Evolutionary conservation across 2,797 vertebrate species (phyloP).

Genomic region (Podarcis siculus): DNA sequence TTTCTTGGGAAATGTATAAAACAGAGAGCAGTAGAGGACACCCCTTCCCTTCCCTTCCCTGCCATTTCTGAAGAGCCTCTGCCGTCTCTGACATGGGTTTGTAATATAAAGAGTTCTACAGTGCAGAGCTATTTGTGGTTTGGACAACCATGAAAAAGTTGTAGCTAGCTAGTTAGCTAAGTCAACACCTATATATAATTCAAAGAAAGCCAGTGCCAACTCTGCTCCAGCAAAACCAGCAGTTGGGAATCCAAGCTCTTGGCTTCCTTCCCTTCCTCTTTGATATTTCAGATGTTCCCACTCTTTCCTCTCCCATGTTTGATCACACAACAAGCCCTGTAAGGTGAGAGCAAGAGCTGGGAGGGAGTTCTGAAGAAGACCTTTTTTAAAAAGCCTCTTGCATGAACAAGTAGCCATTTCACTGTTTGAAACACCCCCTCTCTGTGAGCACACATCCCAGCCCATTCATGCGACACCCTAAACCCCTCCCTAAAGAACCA

Average conservation of each 20-base stretch:
- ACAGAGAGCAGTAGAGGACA: not conserved
- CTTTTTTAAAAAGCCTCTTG: not conserved
- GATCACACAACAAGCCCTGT: conserved; percentile 43
- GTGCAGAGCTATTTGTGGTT: conserved; percentile 57
- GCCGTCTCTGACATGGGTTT: conserved; percentile 38
- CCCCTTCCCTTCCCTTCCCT: conserved; percentile 22
- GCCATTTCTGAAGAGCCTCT: conserved; percentile 45
- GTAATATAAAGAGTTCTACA: conserved; percentile 40
- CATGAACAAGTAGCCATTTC: conserved; percentile 11
- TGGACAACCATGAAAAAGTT: conserved; percentile 46
- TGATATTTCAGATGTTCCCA: conserved; percentile 44
- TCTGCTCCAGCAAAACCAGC: conserved; percentile 39
- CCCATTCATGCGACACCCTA: not conserved
- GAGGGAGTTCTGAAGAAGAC: conserved; percentile 15
- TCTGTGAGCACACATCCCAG: not conserved
- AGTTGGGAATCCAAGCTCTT: conserved; percentile 39
- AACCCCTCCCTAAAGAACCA: conserved; percentile 11
- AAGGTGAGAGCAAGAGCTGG: not conserved
- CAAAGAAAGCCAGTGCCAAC: conserved; percentile 49
- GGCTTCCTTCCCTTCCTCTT: conserved; percentile 51
- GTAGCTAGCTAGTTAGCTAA: conserved; percentile 51
- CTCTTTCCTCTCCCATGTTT: conserved; percentile 41
- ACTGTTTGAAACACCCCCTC: conserved; percentile 32
- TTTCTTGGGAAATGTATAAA: not conserved
- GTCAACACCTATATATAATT: conserved; percentile 51